Evolutionary conservation across 1,140 invertebrate genomes (phyloP), one percentile per base, ranked within the genome.

Genomic region (Ganaspis sp.): DNA sequence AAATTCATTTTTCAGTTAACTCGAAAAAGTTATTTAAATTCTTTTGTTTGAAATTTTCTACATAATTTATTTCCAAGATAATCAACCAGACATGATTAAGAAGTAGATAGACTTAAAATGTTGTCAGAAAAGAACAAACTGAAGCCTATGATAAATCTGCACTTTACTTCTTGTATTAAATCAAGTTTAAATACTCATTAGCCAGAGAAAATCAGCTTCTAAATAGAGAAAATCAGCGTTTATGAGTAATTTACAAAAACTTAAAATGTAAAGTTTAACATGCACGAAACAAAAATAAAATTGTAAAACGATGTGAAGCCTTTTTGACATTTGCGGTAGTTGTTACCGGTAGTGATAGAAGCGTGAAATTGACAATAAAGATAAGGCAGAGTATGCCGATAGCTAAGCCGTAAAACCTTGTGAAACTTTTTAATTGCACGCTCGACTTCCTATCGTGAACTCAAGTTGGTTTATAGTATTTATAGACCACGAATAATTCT

Each of bases 401-500:
- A 49, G 45, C 23, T 58, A 26, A 11, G 2, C 54, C 11, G 3
- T 23, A 26, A 64, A 64, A 26, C 23, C 21, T 29, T 64, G 21
- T 64, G 21, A 29, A 64, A 15, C 23, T 49, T 49, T 49, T 49
- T 49, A 49, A 49, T 64, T 64, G 54, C 15, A 64, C 54, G 54
- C 54, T 64, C 54, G 11, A 64, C 21, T 64, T 64, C 23, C 54
- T 64, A 64, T 64, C 21, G 23, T 64, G 54, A 64, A 64, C 15
- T 64, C 54, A 26, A 26, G 54, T 64, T 64, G 54, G 12, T 29
- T 64, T 49, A 49, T 49, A 17, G 45, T 49, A 49, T 49, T 49
- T 49, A 49, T 49, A 49, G 45, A 49, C 15, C n/a, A 49, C 29
- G 29, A 34, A 34, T 49, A 49, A 45, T 49, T 49, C 17, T n/a